These are phyloP conservation scores for Triops longicaudatus DNA, from an alignment of 1,140 invertebrate genomes.

Conservation along the genomic window DNA sequence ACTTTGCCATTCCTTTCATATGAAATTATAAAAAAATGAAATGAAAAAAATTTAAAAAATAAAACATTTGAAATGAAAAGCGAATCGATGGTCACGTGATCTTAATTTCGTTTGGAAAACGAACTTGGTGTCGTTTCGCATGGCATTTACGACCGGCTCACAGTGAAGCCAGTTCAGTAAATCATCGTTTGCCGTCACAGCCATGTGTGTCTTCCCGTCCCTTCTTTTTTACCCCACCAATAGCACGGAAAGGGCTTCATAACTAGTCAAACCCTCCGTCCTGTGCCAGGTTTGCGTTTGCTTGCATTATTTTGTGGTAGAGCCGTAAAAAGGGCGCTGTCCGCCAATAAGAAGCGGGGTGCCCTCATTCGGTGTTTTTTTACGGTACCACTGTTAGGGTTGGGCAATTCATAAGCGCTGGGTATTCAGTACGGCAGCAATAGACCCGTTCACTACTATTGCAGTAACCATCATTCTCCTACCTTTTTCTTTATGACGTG, in stretches of 20 bases:
- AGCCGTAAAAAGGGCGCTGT: background rate
- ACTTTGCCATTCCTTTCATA: too few species aligned
- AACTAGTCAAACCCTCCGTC: background rate
- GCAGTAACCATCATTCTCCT: background rate
- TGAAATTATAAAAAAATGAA: too few species aligned
- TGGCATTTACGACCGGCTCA: too few species aligned
- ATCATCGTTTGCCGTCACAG: background rate
- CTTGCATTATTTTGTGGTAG: background rate
- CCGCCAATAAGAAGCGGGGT: background rate
- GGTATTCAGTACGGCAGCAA: background rate
- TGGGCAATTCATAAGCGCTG: background rate
- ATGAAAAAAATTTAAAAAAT: too few species aligned
- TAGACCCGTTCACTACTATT: background rate
- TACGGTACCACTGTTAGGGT: background rate
- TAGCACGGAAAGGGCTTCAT: background rate
- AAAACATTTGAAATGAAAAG: too few species aligned
- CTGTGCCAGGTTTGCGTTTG: background rate
- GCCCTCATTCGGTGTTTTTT: background rate
- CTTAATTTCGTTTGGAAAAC: too few species aligned
- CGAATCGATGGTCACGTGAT: too few species aligned
- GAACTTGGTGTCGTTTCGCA: too few species aligned
- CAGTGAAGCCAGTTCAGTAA: too few species aligned
- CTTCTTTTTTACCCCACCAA: background rate
- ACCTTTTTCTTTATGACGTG: background rate
- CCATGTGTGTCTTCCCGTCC: background rate